Evolutionary conservation across 1,140 invertebrate genomes (phyloP).

Genomic region (Meteorus sp.): DNA sequence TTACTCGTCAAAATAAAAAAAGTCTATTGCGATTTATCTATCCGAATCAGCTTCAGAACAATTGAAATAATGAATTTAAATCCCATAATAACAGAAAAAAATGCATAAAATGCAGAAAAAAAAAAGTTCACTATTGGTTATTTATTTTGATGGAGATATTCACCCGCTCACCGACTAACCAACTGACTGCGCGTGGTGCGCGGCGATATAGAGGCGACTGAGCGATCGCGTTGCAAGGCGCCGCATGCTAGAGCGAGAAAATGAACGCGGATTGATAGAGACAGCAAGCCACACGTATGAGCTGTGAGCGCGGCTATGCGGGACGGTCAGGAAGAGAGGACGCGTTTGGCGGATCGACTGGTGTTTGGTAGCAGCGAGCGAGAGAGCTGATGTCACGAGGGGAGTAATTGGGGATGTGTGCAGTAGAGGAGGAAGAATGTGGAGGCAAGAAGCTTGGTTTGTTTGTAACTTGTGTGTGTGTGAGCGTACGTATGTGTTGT

Average conservation of each 20-base stretch:
- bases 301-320: not conserved
- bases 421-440: no score
- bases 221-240: conserved; percentile 41
- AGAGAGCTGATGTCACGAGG: no score
- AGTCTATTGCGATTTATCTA: no score
- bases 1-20: no score
- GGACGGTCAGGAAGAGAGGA: no score
- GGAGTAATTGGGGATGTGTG: no score
- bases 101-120: not conserved
- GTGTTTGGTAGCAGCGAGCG: no score
- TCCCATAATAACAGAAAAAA: not conserved
- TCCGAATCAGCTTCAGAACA: conserved; percentile 1
- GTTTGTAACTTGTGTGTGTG: no score
- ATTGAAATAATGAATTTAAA: not conserved
- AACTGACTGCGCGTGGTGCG: conserved; percentile 34
- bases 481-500: no score
- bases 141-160: conserved; percentile 15
- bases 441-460: no score
- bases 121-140: not conserved
- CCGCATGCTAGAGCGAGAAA: conserved; percentile 36
- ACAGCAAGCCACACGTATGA: not conserved
- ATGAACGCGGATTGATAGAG: conserved; percentile 10
- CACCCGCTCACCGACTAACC: conserved; percentile 38
- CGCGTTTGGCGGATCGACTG: no score
- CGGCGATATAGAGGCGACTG: conserved; percentile 39